phyloP scores from a whole-genome alignment of 2,113 vertebrate species.

The Mohoua ochrocephala region DNA sequence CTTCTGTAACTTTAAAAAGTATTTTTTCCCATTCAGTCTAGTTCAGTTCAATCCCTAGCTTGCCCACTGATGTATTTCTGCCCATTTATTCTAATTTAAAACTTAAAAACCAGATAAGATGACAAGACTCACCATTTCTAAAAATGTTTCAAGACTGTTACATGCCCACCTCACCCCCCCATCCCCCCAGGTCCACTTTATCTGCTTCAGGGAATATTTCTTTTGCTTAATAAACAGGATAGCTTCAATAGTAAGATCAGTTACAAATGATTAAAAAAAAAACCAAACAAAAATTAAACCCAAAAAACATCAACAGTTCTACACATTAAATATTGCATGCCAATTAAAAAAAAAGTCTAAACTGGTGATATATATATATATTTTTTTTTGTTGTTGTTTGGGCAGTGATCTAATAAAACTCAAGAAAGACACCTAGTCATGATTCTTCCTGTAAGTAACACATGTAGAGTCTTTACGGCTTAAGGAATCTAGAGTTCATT shows the following conservation, averaged over 20 bases:
- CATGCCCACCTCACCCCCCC: fast-evolving
- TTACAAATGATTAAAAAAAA: not conserved
- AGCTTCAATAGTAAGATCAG: not conserved
- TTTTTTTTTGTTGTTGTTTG: not conserved
- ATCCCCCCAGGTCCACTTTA: not conserved
- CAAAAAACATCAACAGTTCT: not conserved
- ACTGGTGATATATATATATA: not conserved
- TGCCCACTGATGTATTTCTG: not conserved
- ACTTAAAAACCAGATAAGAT: not conserved
- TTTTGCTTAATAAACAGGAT: not conserved
- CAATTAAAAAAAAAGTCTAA: not conserved
- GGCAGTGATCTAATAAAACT: not conserved
- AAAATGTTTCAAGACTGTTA: not conserved
- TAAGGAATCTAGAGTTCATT: not conserved
- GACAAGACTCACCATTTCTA: not conserved
- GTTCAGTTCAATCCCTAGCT: not conserved
- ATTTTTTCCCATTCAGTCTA: not conserved
- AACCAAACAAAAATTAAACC: not conserved
- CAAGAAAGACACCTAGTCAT: not conserved
- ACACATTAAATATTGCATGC: not conserved
- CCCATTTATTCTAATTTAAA: not conserved
- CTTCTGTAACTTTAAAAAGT: not conserved
- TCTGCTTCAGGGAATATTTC: not conserved
- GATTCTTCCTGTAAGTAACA: not conserved
- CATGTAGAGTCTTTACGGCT: not conserved